Evolutionary conservation across 2,888 invertebrate species (phyloP), one percentile per base, ranked within the genome.

Genomic region (Trichopria drosophilae): DNA sequence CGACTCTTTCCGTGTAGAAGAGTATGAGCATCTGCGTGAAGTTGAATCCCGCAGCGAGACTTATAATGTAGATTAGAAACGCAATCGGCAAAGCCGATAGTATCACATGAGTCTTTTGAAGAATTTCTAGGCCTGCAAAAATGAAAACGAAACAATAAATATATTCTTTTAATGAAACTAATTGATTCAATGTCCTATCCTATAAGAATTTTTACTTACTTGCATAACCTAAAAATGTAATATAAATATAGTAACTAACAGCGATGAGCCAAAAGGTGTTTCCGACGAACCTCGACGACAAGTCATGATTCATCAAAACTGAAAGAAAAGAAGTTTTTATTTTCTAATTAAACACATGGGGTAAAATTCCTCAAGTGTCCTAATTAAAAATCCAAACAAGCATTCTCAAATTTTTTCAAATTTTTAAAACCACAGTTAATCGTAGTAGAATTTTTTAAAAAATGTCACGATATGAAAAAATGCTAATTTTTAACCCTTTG

Each of bases 161-260:
- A 28, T 36, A 26, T 28, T 15, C 26, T 22, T 48, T 22, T 47
- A 34, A 57, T 18, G 23, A 37, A 51, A 40, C 23, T 51, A 39
- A 37, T 34, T 23, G 3, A 36, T 41, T 37, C 24, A 16, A 23
- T 36, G 16, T 26, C 24, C 39, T n/a, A 26, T 34, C 5, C 1
- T 35, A 20, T 9, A 43, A 31, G 24, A 47, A 37, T 29, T 31
- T 40, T 18, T 63, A 83, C 88, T 85, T 71, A 91, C 90, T 90
- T 76, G 90, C 94, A 71, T 97, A 98, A 61, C 98, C 98, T 51
- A 98, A 81, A 77, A 98, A 98, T 24, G 97, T 95, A 66, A 98
- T 96, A 76, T 98, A 98, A 57, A 95, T 80, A 73, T 98, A 98
- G 78, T 98, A 98, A 51, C 87, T 81, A 54, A 90, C 79, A 4